A percentile compares a stretch with the other conserved stretches of the same genome.
Conservation (phyloP, 2,888 invertebrate genomes). For the Drosophila buzzatii region DNA sequence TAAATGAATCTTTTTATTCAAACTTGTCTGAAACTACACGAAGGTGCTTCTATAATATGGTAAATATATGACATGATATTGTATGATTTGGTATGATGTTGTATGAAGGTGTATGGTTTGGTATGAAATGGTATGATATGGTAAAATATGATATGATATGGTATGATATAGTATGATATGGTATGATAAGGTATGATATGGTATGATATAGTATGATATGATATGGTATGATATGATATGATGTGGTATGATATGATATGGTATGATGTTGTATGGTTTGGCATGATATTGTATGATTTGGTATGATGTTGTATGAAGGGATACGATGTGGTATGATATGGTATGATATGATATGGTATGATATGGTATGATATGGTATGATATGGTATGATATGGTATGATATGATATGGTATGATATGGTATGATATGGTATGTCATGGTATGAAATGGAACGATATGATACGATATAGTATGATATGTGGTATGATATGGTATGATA, state of each 20-base stretch:
- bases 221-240: background rate
- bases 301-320: too few relatives aligned
- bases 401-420: too few relatives aligned
- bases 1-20: too few relatives aligned
- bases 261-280: too few relatives aligned
- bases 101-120: background rate
- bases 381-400: too few relatives aligned
- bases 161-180: background rate
- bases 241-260: background rate
- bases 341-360: background rate
- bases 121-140: background rate
- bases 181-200: background rate
- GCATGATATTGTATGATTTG: too few relatives aligned
- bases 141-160: background rate
- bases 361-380: too few relatives aligned
- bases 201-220: background rate
- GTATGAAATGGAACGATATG: background rate
- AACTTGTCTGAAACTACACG: too few relatives aligned
- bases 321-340: background rate
- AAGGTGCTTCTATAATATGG: too few relatives aligned
- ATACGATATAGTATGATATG: background rate
- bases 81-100: background rate
- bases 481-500: background rate
- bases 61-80: background rate
- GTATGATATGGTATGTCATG: too few relatives aligned